Conservation (phyloP, 1,140 invertebrate species). For the Plectrocnemia conspersa region DNA sequence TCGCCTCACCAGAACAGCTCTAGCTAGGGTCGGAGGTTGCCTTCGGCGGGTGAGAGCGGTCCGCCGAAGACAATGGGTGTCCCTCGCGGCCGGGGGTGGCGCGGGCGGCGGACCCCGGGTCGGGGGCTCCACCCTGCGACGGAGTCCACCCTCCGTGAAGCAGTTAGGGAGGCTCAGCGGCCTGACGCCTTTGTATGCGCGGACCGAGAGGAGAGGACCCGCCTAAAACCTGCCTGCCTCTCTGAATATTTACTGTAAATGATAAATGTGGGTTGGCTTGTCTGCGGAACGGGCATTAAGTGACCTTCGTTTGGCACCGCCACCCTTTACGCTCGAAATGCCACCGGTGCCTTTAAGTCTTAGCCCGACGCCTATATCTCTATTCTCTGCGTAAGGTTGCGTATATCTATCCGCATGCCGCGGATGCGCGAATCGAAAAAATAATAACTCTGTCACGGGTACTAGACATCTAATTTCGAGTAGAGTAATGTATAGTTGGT, state of each 20-base stretch:
- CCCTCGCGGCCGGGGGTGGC: constrained; percentile 6
- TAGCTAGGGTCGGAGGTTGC: constrained; percentile 22
- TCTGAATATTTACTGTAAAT: constrained; percentile 16
- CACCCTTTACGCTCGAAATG: not conserved
- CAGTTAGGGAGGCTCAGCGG: constrained; percentile 8
- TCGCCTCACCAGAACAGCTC: too few species aligned
- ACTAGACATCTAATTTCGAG: too few species aligned
- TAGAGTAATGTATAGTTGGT: too few species aligned
- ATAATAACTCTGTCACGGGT: too few species aligned
- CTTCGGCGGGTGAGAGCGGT: not conserved
- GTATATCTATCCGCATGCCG: too few species aligned
- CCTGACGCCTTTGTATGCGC: constrained; percentile 17
- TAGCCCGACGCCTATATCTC: too few species aligned
- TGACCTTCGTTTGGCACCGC: constrained; percentile 1
- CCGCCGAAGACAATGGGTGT: constrained; percentile 22
- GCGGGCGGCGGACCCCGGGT: not conserved
- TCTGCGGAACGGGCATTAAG: constrained; percentile 2
- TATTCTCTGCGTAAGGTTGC: too few species aligned
- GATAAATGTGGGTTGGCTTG: constrained; percentile 15
- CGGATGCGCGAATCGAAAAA: too few species aligned
- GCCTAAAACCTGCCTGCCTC: constrained; percentile 12
- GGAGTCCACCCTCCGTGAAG: not conserved
- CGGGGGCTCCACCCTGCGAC: not conserved
- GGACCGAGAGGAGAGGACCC: constrained; percentile 15
- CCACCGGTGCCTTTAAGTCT: too few species aligned